Conservation (phyloP, 2,797 vertebrate genomes). For the Helicolenus hilgendorfi region DNA sequence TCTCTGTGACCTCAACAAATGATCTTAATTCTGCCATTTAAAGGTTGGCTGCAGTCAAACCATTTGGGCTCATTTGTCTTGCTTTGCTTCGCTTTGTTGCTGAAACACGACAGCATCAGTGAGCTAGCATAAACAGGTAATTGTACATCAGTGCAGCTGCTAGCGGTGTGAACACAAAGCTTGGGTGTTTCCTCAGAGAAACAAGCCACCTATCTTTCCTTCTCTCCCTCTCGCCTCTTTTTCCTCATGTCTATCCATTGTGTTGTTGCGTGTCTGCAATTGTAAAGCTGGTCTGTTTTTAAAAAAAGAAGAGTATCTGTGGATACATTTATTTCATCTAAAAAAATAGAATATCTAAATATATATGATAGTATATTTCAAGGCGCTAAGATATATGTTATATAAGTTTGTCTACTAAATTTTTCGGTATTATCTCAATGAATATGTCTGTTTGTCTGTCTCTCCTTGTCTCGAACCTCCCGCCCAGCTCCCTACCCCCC, state of each 20-base stretch:
- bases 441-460: slow-evolving; percentile 84
- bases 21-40: background rate
- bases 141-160: slow-evolving; percentile 9
- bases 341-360: slow-evolving; percentile 81
- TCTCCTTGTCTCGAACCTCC: slow-evolving; percentile 72
- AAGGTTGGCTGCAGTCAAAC: background rate
- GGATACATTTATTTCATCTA: slow-evolving; percentile 87
- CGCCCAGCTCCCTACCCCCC: slow-evolving; percentile 61
- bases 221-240: slow-evolving; percentile 35
- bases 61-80: background rate
- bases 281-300: slow-evolving; percentile 84
- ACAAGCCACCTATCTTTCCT: slow-evolving; percentile 27
- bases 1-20: background rate
- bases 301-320: slow-evolving; percentile 76
- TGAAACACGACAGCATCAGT: background rate
- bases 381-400: slow-evolving; percentile 82
- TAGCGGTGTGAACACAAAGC: slow-evolving; percentile 38
- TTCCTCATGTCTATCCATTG: slow-evolving; percentile 83
- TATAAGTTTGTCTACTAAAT: slow-evolving; percentile 89
- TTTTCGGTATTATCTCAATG: slow-evolving; percentile 85
- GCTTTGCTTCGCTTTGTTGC: background rate
- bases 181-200: slow-evolving; percentile 32
- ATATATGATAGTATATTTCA: slow-evolving; percentile 89
- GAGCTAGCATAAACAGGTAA: background rate
- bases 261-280: slow-evolving; percentile 85